A percentile compares a stretch with the other conserved stretches of the same genome.
Evolutionary conservation across 2,113 vertebrate species (phyloP).

Genomic region (Ctenomys sociabilis): DNA sequence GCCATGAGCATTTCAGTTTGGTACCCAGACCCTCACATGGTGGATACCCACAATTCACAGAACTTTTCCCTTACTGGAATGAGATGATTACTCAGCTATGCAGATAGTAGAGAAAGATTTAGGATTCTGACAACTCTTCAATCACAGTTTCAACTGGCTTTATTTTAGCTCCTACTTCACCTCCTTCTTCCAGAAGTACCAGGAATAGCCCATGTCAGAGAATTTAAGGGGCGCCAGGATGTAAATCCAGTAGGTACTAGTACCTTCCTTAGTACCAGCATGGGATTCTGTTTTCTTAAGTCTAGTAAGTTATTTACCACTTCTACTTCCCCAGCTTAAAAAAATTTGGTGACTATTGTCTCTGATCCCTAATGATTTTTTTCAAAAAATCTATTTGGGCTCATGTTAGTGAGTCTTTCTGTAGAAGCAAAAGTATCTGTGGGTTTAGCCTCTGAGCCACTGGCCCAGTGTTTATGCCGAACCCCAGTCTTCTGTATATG

Average conservation of each 20-base stretch:
- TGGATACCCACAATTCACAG: too few relatives aligned
- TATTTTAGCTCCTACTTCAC: not conserved
- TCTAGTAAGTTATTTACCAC: not conserved
- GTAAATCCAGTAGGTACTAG: not conserved
- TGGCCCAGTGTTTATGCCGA: not conserved
- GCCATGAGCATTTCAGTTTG: not conserved
- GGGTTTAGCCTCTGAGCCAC: not conserved
- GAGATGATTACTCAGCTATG: not conserved
- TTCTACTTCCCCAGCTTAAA: not conserved
- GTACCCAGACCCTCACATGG: not conserved
- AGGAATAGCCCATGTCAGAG: not conserved
- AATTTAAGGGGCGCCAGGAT: not conserved
- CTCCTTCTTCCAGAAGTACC: not conserved
- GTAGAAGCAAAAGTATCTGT: not conserved
- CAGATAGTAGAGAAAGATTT: not conserved
- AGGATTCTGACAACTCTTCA: not conserved
- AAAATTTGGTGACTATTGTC: not conserved
- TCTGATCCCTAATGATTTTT: not conserved
- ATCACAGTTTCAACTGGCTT: not conserved
- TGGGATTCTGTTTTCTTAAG: not conserved
- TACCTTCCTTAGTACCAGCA: not conserved
- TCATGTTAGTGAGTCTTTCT: not conserved
- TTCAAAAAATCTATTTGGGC: not conserved
- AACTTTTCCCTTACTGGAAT: not conserved
- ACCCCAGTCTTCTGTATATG: not conserved